Evolutionary conservation across 2,888 invertebrate species (phyloP), one percentile per base, ranked within the genome.

Genomic region (Drepanosiphum platanoidis): DNA sequence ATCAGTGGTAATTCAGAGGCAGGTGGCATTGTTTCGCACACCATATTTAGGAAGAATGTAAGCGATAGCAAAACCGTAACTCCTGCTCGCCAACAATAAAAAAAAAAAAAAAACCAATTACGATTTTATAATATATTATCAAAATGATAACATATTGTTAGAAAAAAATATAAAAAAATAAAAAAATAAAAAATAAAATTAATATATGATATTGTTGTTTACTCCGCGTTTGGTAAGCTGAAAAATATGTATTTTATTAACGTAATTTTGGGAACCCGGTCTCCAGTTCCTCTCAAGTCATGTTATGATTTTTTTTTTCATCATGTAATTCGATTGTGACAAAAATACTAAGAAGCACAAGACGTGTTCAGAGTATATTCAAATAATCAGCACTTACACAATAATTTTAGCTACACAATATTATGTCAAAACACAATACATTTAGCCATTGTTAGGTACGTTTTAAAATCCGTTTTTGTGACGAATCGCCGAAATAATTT

Each of bases 1-100:
- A 93, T 92, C 68, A 93, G 90, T 86, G 93, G 93, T 82, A 92
- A 92, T 89, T 92, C 92, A 84, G 93, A 93, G 58, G 93, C 92
- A 74, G 92, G 92, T 87, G 93, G 92, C 90, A 92, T 92, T 86
- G 92, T 92, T 89, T 92, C 92, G 34, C 92, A 91, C 86, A 93
- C 92, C 90, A 92, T 91, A 88, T 92, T 91, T 88, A 92, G 90
- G 89, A 93, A 93, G 88, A 93, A 92, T 89, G 92, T 92, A 88
- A 93, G 90, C 52, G 93, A 92, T 88, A 93, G 91, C 87, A 92
- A 90, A 87, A 92, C 91, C 87, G 92, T 92, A 87, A 92, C 91
- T 89, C 92, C 92, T 92, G 89, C 88, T 87, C 87, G 87, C 87
- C 89, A 87, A 89, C 89, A 87, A 87, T 87, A 86, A 87, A 87